Conservation (phyloP, 2,888 invertebrate genomes). For the Eilema depressum region DNA sequence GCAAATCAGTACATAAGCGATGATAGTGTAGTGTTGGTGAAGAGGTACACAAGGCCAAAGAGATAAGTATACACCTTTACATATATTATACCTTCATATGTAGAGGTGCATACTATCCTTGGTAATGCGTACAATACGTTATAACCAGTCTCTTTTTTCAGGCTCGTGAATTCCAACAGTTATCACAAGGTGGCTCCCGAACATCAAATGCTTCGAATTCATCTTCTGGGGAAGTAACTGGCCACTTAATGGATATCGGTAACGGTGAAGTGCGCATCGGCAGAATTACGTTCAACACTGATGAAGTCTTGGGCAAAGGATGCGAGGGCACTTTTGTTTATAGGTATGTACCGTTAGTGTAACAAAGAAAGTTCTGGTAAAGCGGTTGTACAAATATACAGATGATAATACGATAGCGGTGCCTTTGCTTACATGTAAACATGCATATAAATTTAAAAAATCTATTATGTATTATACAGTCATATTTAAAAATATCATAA, state of each 20-base stretch:
- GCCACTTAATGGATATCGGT: slow-evolving; percentile 87
- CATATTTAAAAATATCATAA: no score
- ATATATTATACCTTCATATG: no score
- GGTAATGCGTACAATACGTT: background rate
- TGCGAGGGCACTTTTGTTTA: slow-evolving; percentile 99
- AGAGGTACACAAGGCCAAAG: background rate
- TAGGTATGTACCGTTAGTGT: slow-evolving; percentile 84
- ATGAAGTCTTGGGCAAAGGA: slow-evolving; percentile 96
- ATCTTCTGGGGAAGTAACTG: slow-evolving; percentile 81
- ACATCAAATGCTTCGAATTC: slow-evolving; percentile 75
- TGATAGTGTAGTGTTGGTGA: no score
- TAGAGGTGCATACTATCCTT: no score
- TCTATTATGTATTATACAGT: no score
- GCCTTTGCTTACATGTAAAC: background rate
- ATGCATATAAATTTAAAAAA: background rate
- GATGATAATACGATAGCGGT: background rate
- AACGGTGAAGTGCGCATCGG: slow-evolving; percentile 92
- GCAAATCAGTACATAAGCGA: no score
- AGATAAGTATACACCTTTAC: background rate
- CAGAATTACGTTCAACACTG: slow-evolving; percentile 95
- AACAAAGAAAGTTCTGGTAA: background rate
- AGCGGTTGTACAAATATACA: background rate
- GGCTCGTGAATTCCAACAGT: slow-evolving; percentile 89
- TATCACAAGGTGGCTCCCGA: slow-evolving; percentile 89
- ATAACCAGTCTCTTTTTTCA: slow-evolving; percentile 46